Evolutionary conservation across 2,113 vertebrate genomes (phyloP), one percentile per base, ranked within the genome.

Genomic region (Himantopus leucocephalus): DNA sequence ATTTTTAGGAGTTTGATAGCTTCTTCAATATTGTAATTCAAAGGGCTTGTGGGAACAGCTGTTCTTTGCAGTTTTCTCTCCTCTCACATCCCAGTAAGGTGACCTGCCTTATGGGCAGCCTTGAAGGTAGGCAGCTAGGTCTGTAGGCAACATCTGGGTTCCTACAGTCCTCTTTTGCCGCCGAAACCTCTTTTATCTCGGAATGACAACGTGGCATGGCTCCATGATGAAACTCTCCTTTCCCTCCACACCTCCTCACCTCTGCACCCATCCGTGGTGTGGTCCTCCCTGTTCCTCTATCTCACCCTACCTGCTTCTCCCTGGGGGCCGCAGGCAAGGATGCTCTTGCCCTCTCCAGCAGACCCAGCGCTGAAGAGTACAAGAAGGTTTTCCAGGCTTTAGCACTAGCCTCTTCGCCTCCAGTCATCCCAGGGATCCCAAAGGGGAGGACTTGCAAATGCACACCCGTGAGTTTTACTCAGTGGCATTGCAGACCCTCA

Each of bases 251-350:
- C 12, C 14, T 50, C 26, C 11, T 62, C 21, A 2, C 18, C 29
- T 22, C 37, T 2, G 0, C 26, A n/a, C 17, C 32, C 12, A 0
- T 9, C 3, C 0, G 5, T 30, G n/a, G 3, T 26, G 13, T 41
- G 15, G 15, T 58, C 7, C 5, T 2, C 2, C 19, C 32, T 39
- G 12, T 34, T 3, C 8, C 19, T 17, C 9, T 52, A 10, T 48
- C 37, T 6, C 3, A 1, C 55, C 11, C 14, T 41, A 12, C 22
- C 16, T 5, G 1, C 24, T 77, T 70, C 27, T 39, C 14, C n/a
- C 14, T 2, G 2, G 30, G 30, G 37, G 14, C 4, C 0, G 1
- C 1, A 4, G 21, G 35, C 41, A 62, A 43, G 23, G 32, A 71
- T 45, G 18, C 6, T 78, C 11, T 89, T 73, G 21, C 27, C 22